Conservation (phyloP, 64 coral and sea anemone species). For the Dendrophyllia cribrosa region DNA sequence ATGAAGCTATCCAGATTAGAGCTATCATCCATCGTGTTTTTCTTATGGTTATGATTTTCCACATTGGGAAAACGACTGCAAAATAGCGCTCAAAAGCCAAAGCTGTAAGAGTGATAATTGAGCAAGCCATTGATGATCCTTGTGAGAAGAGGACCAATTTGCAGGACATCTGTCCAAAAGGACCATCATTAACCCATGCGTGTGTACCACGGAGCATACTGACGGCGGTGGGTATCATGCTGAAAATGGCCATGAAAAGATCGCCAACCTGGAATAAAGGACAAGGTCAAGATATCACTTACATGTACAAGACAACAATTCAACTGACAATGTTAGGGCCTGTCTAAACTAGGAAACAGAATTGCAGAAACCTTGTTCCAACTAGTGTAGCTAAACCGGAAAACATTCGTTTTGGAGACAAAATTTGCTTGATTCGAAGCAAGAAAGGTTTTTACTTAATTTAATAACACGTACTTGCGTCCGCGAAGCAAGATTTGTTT, state of each 20-base stretch:
- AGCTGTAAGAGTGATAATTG: constrained; percentile 67
- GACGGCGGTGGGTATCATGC: constrained; percentile 30
- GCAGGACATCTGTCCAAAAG: constrained; percentile 45
- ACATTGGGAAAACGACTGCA: constrained; percentile 58
- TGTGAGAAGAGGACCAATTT: constrained; percentile 39
- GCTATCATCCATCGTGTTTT: constrained; percentile 39
- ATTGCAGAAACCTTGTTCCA: too few relatives aligned
- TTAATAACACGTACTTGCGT: too few relatives aligned
- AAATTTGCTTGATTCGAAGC: too few relatives aligned
- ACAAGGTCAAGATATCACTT: too few relatives aligned
- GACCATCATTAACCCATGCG: constrained; percentile 19
- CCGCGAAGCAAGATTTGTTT: too few relatives aligned
- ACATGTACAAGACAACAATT: too few relatives aligned
- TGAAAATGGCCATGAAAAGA: constrained; percentile 49
- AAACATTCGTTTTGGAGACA: too few relatives aligned
- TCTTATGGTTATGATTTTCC: not conserved
- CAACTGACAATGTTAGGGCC: too few relatives aligned
- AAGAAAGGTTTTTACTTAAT: too few relatives aligned
- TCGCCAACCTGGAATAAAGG: constrained; percentile 28
- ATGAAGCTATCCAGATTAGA: not conserved
- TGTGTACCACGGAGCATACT: not conserved
- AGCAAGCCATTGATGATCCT: constrained; percentile 47
- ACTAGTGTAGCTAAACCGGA: too few relatives aligned
- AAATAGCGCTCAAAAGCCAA: constrained; percentile 60
- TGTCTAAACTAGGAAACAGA: too few relatives aligned